Evolutionary conservation across 2,113 vertebrate genomes (phyloP).

Genomic region (Crotalus tigris): DNA sequence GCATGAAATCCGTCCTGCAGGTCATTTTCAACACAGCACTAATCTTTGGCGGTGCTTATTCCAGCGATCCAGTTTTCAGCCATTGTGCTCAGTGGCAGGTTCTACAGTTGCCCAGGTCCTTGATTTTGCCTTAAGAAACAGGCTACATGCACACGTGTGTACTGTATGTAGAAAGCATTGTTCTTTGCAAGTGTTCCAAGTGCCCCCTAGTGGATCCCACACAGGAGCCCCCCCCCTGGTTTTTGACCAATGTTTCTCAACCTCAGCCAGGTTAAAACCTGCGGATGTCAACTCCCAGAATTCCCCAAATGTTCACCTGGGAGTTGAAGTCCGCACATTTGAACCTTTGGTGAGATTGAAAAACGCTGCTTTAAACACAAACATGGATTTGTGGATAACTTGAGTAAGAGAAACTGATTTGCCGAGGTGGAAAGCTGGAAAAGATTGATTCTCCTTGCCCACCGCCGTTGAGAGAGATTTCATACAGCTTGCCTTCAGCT

Average conservation of each 20-base stretch:
- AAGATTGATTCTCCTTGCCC: background rate
- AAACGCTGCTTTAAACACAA: background rate
- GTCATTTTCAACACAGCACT: background rate
- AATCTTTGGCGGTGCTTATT: background rate
- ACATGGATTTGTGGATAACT: background rate
- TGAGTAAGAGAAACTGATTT: background rate
- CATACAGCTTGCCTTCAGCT: background rate
- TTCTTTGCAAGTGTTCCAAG: background rate
- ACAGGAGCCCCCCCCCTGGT: too few relatives aligned
- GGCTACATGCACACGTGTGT: background rate
- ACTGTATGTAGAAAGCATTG: background rate
- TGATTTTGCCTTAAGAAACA: background rate
- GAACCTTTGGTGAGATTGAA: background rate
- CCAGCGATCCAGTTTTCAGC: background rate
- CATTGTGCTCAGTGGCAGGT: background rate
- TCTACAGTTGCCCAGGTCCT: background rate
- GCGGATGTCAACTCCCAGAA: too few relatives aligned
- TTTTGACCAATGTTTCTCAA: background rate
- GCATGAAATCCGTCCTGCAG: background rate
- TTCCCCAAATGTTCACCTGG: too few relatives aligned
- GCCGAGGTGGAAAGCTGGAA: background rate
- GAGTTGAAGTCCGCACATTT: background rate
- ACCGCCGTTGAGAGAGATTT: background rate
- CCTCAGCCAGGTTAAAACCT: background rate
- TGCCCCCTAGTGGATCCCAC: background rate